These are phyloP conservation scores for Enteromius treurensis DNA, from an alignment of 2,797 vertebrate species.

Conservation along the genomic window DNA sequence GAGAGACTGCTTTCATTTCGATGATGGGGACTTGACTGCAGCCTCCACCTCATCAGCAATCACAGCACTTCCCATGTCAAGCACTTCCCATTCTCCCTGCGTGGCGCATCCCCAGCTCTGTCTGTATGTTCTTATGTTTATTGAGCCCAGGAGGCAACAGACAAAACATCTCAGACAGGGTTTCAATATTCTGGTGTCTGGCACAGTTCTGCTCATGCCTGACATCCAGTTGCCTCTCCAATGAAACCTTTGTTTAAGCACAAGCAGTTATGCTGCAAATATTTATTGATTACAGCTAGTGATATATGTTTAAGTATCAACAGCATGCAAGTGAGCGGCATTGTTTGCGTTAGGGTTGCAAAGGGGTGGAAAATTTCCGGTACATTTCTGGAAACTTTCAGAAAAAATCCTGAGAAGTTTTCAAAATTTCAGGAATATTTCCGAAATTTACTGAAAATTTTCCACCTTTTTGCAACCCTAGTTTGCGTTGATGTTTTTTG, in stretches of 20 bases:
- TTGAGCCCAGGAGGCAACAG: conserved; percentile 51
- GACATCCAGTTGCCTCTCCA: conserved; percentile 31
- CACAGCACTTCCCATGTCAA: conserved; percentile 50
- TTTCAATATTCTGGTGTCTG: conserved; percentile 28
- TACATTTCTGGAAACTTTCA: too few relatives aligned
- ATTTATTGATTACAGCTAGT: conserved; percentile 31
- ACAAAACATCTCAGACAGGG: conserved; percentile 36
- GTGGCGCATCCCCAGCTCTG: conserved; percentile 26
- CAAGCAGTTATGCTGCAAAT: conserved; percentile 22
- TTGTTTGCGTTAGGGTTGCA: too few relatives aligned
- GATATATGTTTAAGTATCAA: conserved; percentile 18
- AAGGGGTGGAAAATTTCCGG: too few relatives aligned
- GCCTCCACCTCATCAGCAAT: conserved; percentile 56
- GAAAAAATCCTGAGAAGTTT: too few relatives aligned
- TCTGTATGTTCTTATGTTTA: conserved; percentile 50
- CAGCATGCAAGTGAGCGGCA: background rate
- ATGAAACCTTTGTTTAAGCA: conserved; percentile 21
- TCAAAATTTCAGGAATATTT: too few relatives aligned
- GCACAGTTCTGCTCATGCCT: conserved; percentile 34
- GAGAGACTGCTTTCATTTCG: conserved; percentile 51
- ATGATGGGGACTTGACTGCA: conserved; percentile 49
- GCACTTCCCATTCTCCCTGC: conserved; percentile 49
- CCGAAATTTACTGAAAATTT: too few relatives aligned
- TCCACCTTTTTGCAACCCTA: too few relatives aligned
- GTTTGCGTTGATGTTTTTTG: background rate